These are phyloP conservation scores for Phoxinus phoxinus DNA, from an alignment of 2,113 vertebrate genomes.

Conservation along the genomic window DNA sequence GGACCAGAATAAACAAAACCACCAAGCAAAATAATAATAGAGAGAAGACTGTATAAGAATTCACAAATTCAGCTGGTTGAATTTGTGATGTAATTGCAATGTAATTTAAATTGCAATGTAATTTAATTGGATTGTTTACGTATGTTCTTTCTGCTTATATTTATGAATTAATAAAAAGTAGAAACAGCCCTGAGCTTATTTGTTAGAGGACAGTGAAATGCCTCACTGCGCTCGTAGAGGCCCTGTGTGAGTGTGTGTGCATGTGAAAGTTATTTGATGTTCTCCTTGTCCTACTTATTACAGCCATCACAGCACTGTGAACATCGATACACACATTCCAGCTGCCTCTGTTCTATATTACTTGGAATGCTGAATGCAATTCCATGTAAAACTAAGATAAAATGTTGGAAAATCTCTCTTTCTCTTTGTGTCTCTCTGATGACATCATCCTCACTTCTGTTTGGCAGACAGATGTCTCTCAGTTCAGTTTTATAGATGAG, in stretches of 20 bases:
- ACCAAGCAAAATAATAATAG: not conserved
- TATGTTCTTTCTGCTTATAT: not conserved
- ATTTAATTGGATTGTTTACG: not conserved
- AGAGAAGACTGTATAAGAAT: not conserved
- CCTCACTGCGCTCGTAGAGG: constrained; percentile 31
- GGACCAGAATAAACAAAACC: not conserved
- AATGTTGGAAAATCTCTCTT: constrained; percentile 13
- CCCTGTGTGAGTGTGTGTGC: not conserved
- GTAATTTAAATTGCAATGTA: not conserved
- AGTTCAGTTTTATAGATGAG: constrained; percentile 41
- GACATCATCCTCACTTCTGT: constrained; percentile 53
- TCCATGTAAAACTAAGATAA: constrained; percentile 17
- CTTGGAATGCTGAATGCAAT: constrained; percentile 1
- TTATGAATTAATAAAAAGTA: not conserved
- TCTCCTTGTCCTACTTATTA: constrained; percentile 31
- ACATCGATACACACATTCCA: not conserved
- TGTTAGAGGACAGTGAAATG: constrained; percentile 28
- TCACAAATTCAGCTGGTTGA: not conserved
- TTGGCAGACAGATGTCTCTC: constrained; percentile 52
- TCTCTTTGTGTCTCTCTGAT: constrained; percentile 31
- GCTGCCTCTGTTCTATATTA: constrained; percentile 2
- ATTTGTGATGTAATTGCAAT: not conserved
- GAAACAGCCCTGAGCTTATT: not conserved
- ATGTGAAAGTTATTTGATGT: constrained; percentile 21
- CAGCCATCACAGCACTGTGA: not conserved